A percentile compares a stretch with the other conserved stretches of the same genome.
phyloP scores from a whole-genome alignment of 2,113 vertebrate genomes.

The Ptilorrhoa leucosticta region DNA sequence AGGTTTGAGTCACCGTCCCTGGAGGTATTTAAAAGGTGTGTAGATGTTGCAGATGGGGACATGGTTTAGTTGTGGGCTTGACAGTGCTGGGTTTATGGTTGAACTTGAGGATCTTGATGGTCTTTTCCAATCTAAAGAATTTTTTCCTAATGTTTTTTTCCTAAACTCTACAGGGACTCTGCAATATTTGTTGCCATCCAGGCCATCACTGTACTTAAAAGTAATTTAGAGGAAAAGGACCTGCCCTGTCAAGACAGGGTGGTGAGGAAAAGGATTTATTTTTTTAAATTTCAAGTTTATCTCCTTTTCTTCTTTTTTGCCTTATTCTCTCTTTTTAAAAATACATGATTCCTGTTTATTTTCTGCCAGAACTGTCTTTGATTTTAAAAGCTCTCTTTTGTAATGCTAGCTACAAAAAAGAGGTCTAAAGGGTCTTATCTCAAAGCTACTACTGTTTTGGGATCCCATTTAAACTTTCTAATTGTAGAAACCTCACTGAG shows the following conservation, averaged over 20 bases:
- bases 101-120: neutral
- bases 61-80: neutral
- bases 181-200: neutral
- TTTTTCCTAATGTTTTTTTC: neutral
- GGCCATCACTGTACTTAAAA: neutral
- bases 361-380: neutral
- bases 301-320: neutral
- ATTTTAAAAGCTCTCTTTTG: neutral
- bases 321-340: neutral
- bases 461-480: neutral
- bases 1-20: neutral
- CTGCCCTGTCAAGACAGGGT: neutral
- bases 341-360: neutral
- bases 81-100: neutral
- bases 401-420: neutral
- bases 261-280: neutral
- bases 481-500: neutral
- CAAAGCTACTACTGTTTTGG: neutral
- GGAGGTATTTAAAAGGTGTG: neutral
- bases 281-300: neutral
- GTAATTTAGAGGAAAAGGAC: neutral
- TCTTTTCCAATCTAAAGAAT: neutral
- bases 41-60: neutral
- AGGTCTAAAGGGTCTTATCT: neutral
- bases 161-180: neutral